Percentiles rank a stretch among this genome's conserved stretches.
phyloP scores from a whole-genome alignment of 1,140 invertebrate genomes.

The Drosophila guanche region DNA sequence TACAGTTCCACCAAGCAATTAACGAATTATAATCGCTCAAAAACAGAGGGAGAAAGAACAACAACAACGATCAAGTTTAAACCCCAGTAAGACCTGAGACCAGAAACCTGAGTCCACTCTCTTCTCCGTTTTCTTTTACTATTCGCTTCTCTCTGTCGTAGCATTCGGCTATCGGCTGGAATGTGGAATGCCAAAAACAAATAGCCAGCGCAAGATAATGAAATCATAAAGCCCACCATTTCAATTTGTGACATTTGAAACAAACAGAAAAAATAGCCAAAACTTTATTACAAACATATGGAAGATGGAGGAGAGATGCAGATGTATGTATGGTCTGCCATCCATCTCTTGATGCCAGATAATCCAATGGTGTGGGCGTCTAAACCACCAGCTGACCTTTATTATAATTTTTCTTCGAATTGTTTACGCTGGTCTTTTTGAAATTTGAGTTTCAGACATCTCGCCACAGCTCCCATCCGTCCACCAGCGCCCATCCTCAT shows the following conservation, averaged over 20 bases:
- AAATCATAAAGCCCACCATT: slow-evolving; percentile 68
- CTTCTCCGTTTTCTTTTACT: slow-evolving; percentile 35
- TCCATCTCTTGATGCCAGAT: slow-evolving; percentile 13
- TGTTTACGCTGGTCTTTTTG: slow-evolving; percentile 54
- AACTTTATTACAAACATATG: slow-evolving; percentile 44
- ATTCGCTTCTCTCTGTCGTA: slow-evolving; percentile 30
- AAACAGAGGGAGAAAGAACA: no score
- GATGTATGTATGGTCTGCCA: slow-evolving; percentile 24
- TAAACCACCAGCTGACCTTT: slow-evolving; percentile 45
- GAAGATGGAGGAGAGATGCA: slow-evolving; percentile 28
- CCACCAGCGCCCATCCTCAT: neutral
- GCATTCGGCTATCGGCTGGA: slow-evolving; percentile 28
- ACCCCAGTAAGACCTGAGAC: slow-evolving; percentile 33
- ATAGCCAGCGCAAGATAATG: slow-evolving; percentile 54
- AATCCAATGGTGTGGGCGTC: slow-evolving; percentile 46
- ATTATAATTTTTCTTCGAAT: slow-evolving; percentile 52
- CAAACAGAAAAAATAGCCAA: slow-evolving; percentile 13
- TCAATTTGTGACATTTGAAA: slow-evolving; percentile 55
- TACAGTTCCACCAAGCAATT: slow-evolving; percentile 14
- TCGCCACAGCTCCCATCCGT: neutral
- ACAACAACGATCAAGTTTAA: slow-evolving; percentile 14
- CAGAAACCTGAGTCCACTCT: slow-evolving; percentile 36
- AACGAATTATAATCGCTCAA: slow-evolving; percentile 10
- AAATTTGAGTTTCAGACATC: slow-evolving; percentile 61
- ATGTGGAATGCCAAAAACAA: slow-evolving; percentile 49